Base-by-base conservation (phyloP, 2,797 vertebrate genomes). In the Ctenopoma multispine region DNA sequence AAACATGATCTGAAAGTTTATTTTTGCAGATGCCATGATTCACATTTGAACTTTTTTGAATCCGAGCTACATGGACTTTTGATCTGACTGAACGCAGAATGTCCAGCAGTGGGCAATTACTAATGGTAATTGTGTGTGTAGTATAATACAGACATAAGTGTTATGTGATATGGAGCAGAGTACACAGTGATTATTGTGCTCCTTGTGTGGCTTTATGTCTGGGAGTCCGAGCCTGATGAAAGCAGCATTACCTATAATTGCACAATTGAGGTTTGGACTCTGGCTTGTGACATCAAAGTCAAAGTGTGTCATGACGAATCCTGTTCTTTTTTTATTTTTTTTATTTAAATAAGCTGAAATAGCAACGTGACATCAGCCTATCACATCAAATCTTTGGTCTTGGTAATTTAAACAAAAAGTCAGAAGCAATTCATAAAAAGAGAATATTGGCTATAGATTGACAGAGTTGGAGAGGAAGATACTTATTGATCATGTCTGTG, bases 211-310 rank as follows among this genome's bases (percentile, higher is more conserved):
- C 54, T 79, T 70, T 77, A 72, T 17, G n/a, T 83, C 86, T 58
- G 54, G 11, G 20, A 47, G 48, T 63, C 69, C 1, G 56, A 73
- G 54, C 38, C 75, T 85, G 89, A 94, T 93, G 90, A 93, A 92
- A 93, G 92, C 83, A 64, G 60, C 15, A 79, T 84, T 77, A 69
- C 54, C 54, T 27, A 69, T 85, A 82, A 90, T 83, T 83, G 82
- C 60, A 57, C n/a, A 80, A 85, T 75, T 87, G 65, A 81, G 64
- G 60, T 24, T 64, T 20, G 53, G 70, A 60, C 23, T 14, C 54
- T 58, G 72, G 47, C 36, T 64, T 73, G 67, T 72, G 74, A 90
- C 82, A 90, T 93, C 91, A 93, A 93, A 93, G 92, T 72, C 69
- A 81, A 72, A 82, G 68, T 87, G 73, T 70, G 75, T 57, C 24